These are phyloP conservation scores for Electrophaes corylata DNA, from an alignment of 2,888 invertebrate genomes.

Conservation along the genomic window DNA sequence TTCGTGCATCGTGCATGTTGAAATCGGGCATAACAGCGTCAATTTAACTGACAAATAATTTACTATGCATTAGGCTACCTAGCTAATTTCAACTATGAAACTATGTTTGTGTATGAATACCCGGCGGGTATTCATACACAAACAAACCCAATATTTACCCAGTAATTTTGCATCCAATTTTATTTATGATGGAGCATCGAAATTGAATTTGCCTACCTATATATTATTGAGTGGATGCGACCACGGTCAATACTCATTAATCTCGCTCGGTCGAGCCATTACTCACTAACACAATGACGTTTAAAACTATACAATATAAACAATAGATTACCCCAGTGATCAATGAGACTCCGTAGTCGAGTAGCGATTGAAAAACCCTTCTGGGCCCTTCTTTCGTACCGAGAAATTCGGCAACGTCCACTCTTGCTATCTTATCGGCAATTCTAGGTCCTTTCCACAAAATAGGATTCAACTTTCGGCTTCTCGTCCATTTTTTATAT, in stretches of 20 bases:
- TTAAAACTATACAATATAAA: conserved; percentile 26
- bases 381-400: conserved; percentile 68
- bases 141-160: background rate
- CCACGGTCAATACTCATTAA: conserved; percentile 32
- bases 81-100: too few species aligned
- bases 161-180: conserved; percentile 8
- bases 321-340: conserved; percentile 56
- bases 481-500: conserved; percentile 59
- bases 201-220: conserved; percentile 20
- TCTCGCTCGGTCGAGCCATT: conserved; percentile 30
- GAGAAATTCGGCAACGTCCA: conserved; percentile 77
- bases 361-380: conserved; percentile 76
- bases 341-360: conserved; percentile 81
- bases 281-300: conserved; percentile 32
- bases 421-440: conserved; percentile 60
- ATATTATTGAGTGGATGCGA: conserved; percentile 22
- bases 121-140: background rate
- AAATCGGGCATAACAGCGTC: too few species aligned
- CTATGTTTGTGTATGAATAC: too few species aligned
- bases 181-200: conserved; percentile 13
- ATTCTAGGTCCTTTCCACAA: conserved; percentile 79
- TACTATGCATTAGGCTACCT: too few species aligned
- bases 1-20: too few species aligned
- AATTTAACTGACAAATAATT: too few species aligned
- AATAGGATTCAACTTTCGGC: conserved; percentile 55